Evolutionary conservation across 2,797 vertebrate species (phyloP).

Genomic region (Zenarchopterus dispar): DNA sequence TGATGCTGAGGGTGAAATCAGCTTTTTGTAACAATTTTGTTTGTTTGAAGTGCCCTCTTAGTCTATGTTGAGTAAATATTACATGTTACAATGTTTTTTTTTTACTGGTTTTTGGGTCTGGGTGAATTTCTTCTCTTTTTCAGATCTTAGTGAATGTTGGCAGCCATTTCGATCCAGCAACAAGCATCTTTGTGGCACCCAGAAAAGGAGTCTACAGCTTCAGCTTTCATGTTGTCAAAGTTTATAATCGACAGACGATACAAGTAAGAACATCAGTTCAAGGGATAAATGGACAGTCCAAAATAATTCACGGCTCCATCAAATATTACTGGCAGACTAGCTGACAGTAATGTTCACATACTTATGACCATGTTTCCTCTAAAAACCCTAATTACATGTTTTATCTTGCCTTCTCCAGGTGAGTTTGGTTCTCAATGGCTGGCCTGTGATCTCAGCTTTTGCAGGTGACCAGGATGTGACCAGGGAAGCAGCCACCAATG

Average conservation of each 20-base stretch:
- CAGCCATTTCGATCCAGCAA: conserved; percentile 81
- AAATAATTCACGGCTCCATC: neutral
- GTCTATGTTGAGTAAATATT: too few species aligned
- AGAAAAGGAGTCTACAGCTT: conserved; percentile 86
- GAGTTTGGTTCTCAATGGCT: conserved; percentile 86
- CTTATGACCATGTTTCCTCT: neutral
- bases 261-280: conserved; percentile 66
- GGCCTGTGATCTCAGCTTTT: conserved; percentile 90
- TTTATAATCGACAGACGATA: conserved; percentile 85
- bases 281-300: neutral
- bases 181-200: conserved; percentile 82
- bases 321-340: too few species aligned
- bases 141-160: conserved; percentile 84
- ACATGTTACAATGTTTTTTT: too few species aligned
- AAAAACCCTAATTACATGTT: neutral
- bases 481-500: conserved; percentile 88
- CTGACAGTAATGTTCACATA: too few species aligned
- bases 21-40: too few species aligned
- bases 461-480: conserved; percentile 90
- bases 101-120: neutral
- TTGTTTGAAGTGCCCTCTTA: too few species aligned
- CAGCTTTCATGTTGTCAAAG: conserved; percentile 86
- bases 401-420: conserved; percentile 72
- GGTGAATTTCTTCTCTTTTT: neutral
- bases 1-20: too few species aligned